phyloP scores from a whole-genome alignment of 2,113 vertebrate species.

The Ascaphus truei region DNA sequence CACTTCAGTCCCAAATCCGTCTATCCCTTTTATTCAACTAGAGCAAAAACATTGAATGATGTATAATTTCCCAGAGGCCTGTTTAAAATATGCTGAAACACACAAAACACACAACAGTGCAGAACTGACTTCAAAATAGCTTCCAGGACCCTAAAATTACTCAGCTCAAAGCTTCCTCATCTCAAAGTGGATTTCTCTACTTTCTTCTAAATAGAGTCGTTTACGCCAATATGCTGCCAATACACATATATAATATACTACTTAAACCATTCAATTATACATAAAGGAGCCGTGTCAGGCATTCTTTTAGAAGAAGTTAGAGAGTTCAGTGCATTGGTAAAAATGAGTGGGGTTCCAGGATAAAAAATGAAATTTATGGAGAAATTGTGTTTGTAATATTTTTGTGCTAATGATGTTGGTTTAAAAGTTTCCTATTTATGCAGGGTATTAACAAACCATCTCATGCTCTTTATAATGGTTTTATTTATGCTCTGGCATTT shows the following conservation, averaged over 20 bases:
- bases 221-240: conserved; percentile 11
- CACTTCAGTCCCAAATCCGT: too few relatives aligned
- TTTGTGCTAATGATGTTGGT: conserved; percentile 15
- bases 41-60: too few relatives aligned
- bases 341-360: neutral
- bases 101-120: neutral
- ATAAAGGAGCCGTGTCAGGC: neutral
- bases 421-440: conserved; percentile 13
- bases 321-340: neutral
- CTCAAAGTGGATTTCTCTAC: neutral
- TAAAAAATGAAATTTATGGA: neutral
- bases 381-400: conserved; percentile 7
- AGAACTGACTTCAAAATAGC: neutral
- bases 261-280: conserved; percentile 29
- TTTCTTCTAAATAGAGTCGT: neutral
- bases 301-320: conserved; percentile 16
- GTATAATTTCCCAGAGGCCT: neutral
- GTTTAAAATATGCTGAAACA: neutral
- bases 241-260: conserved; percentile 15
- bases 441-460: neutral
- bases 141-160: too few relatives aligned
- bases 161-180: neutral
- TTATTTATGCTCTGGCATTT: too few relatives aligned
- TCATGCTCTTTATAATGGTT: too few relatives aligned
- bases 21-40: too few relatives aligned